These are phyloP conservation scores for Drosophila watanabei DNA, from an alignment of 1,140 invertebrate species.

Conservation along the genomic window DNA sequence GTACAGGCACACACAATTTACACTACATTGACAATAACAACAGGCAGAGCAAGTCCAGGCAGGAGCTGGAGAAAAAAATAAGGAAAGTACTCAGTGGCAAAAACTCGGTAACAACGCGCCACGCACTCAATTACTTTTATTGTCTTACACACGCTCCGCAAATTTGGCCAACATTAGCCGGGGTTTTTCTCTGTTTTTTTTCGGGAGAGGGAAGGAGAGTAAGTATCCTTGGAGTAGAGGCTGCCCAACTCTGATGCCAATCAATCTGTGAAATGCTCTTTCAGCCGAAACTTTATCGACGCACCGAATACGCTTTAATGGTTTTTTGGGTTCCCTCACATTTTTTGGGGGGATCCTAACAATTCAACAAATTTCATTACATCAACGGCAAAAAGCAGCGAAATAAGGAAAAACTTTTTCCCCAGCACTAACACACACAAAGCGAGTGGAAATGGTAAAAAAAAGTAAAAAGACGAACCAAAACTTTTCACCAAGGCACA, in stretches of 20 bases:
- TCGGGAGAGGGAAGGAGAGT: background rate
- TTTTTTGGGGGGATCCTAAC: constrained; percentile 39
- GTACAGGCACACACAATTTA: constrained; percentile 67
- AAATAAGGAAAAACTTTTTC: constrained; percentile 55
- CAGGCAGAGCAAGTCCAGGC: constrained; percentile 6
- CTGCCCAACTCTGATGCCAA: constrained; percentile 62
- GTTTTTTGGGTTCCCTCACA: constrained; percentile 48
- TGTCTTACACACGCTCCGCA: constrained; percentile 77
- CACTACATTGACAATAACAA: constrained; percentile 77
- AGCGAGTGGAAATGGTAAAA: background rate
- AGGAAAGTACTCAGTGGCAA: constrained; percentile 23
- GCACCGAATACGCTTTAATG: constrained; percentile 74
- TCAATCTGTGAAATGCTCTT: constrained; percentile 76
- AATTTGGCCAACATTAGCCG: constrained; percentile 72
- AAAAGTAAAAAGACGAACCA: constrained; percentile 6
- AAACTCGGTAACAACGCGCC: constrained; percentile 55
- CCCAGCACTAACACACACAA: constrained; percentile 10
- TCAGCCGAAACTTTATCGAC: constrained; percentile 63
- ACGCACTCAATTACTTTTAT: constrained; percentile 83
- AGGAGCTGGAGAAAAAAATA: constrained; percentile 8
- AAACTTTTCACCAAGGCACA: constrained; percentile 58
- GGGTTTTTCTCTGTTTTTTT: constrained; percentile 1
- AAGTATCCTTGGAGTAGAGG: background rate
- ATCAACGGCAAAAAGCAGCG: constrained; percentile 54
- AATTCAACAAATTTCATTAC: constrained; percentile 80